These are phyloP conservation scores for Isurus oxyrinchus DNA, from an alignment of 2,113 vertebrate species.

Conservation along the genomic window DNA sequence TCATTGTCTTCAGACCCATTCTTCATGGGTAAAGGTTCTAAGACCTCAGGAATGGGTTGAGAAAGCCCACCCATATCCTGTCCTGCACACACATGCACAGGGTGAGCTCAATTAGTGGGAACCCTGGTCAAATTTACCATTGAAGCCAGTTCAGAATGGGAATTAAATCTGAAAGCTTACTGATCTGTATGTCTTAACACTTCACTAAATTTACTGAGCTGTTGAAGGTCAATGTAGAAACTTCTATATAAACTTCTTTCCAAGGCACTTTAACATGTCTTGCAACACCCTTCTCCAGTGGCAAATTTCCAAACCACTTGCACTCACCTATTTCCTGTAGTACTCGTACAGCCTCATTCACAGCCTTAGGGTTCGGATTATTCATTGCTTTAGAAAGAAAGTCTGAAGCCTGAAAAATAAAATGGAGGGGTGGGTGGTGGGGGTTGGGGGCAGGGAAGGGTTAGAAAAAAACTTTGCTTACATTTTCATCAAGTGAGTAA, in stretches of 20 bases:
- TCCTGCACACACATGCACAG: background rate
- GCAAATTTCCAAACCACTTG: background rate
- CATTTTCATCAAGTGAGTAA: background rate
- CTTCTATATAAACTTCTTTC: background rate
- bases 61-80: background rate
- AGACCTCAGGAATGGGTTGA: background rate
- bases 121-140: background rate
- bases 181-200: background rate
- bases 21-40: background rate
- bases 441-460: background rate
- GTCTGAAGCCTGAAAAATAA: slow-evolving; percentile 68
- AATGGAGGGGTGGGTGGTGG: background rate
- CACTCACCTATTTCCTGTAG: slow-evolving; percentile 82
- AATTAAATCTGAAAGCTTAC: background rate
- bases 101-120: background rate
- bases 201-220: background rate
- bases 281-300: background rate
- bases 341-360: slow-evolving; percentile 72
- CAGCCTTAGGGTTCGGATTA: slow-evolving; percentile 73
- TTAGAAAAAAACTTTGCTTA: background rate
- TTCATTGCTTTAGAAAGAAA: slow-evolving; percentile 93
- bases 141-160: background rate
- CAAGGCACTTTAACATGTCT: background rate
- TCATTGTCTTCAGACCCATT: background rate
- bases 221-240: background rate